Conservation (phyloP, 2,888 invertebrate genomes). For the Alitta virens region DNA sequence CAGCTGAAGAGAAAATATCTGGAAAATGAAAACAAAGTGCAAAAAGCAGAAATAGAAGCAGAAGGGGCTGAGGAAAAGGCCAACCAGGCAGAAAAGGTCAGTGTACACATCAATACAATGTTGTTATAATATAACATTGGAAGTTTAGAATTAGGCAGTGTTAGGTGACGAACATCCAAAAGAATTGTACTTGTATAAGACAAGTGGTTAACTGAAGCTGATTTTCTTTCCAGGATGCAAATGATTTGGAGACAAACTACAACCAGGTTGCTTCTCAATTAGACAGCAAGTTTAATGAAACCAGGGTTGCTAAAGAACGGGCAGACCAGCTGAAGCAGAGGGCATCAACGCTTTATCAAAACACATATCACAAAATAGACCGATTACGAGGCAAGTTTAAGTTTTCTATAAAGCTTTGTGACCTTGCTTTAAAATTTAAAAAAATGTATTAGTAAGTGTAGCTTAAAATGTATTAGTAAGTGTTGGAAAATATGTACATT, state of each 20-base stretch:
- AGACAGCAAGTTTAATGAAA: conserved; percentile 69
- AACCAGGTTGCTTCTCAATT: conserved; percentile 71
- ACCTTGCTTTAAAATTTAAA: no score
- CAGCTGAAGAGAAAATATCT: conserved; percentile 77
- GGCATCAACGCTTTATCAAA: conserved; percentile 79
- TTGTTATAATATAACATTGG: no score
- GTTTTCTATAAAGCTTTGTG: background rate
- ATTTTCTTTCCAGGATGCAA: conserved; percentile 39
- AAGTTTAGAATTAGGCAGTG: no score
- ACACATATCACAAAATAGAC: conserved; percentile 60
- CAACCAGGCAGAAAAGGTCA: conserved; percentile 44
- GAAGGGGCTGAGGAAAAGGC: conserved; percentile 72
- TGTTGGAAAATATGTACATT: background rate
- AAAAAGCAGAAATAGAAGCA: conserved; percentile 71
- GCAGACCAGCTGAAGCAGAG: conserved; percentile 76
- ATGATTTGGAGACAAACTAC: conserved; percentile 68
- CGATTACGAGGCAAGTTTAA: conserved; percentile 65
- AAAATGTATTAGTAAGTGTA: background rate
- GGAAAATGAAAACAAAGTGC: conserved; percentile 78
- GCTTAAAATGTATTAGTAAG: background rate
- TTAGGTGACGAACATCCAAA: background rate
- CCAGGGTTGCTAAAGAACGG: conserved; percentile 74
- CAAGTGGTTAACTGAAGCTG: no score
- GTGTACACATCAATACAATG: background rate
- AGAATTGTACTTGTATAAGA: background rate